phyloP scores from a whole-genome alignment of 2,888 invertebrate species.

The Clivina fossor region DNA sequence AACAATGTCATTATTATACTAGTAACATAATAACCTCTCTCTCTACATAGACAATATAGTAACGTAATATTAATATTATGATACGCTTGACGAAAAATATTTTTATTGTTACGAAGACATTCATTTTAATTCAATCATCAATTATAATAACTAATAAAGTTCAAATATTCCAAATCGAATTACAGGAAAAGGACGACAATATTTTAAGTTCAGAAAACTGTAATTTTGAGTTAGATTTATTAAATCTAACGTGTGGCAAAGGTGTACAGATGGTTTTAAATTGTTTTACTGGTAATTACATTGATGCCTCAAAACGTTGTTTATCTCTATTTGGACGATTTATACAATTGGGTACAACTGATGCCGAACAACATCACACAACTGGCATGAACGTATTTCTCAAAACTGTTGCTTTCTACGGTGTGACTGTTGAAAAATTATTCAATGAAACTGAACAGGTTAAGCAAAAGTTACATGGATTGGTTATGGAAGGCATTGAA shows the following conservation, averaged over 20 bases:
- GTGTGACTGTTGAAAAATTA: constrained; percentile 72
- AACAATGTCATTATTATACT: too few relatives aligned
- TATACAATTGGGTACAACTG: constrained; percentile 84
- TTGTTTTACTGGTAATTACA: constrained; percentile 86
- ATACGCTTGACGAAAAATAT: too few relatives aligned
- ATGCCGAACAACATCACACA: constrained; percentile 68
- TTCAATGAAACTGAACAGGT: constrained; percentile 58
- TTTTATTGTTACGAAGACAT: too few relatives aligned
- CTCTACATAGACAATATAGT: too few relatives aligned
- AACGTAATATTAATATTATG: too few relatives aligned
- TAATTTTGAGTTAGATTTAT: constrained; percentile 82
- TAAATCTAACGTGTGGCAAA: constrained; percentile 76
- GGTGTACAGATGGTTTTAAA: constrained; percentile 92
- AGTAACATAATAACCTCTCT: too few relatives aligned
- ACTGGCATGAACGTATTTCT: constrained; percentile 75
- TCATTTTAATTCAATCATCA: too few relatives aligned
- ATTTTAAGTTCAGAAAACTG: constrained; percentile 55
- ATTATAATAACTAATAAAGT: too few relatives aligned
- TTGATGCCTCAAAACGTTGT: constrained; percentile 69
- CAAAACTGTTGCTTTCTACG: constrained; percentile 76
- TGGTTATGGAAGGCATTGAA: constrained; percentile 66
- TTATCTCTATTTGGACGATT: constrained; percentile 67
- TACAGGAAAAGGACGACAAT: too few relatives aligned
- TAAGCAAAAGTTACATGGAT: constrained; percentile 57
- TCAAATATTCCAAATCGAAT: too few relatives aligned